A percentile compares a stretch with the other conserved stretches of the same genome.
Conservation (phyloP, 2,888 invertebrate genomes). For the Rotaria magnacalcarata region DNA sequence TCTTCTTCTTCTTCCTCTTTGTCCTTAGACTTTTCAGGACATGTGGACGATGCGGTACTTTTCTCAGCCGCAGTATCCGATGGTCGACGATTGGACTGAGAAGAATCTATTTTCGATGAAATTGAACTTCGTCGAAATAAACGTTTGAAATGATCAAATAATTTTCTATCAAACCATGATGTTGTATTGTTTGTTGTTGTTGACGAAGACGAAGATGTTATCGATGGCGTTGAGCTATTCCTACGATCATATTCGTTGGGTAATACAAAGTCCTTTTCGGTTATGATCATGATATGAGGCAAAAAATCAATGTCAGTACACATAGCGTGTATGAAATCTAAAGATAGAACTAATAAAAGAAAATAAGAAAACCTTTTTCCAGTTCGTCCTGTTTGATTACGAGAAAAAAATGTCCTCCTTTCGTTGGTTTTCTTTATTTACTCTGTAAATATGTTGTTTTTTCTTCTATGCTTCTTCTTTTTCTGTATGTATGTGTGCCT, state of each 20-base stretch:
- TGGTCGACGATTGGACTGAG: not conserved
- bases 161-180: not conserved
- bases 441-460: slow-evolving; percentile 9
- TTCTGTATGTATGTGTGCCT: not conserved
- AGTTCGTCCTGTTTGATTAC: not conserved
- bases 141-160: not conserved
- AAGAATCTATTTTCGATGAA: not conserved
- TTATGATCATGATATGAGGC: not conserved
- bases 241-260: not conserved
- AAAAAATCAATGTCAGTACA: not conserved
- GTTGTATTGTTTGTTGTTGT: not conserved
- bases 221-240: not conserved
- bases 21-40: not conserved
- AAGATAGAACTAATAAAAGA: not conserved
- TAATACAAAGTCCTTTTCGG: not conserved
- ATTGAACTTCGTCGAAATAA: not conserved
- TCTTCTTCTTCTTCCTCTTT: not conserved
- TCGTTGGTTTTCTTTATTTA: not conserved
- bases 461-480: not conserved
- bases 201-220: not conserved
- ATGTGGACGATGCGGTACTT: not conserved
- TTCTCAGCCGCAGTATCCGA: not conserved
- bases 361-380: not conserved
- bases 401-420: not conserved
- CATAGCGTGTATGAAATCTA: not conserved